A percentile compares a stretch with the other conserved stretches of the same genome.
Evolutionary conservation across 2,888 invertebrate species (phyloP).

Genomic region (Imbricaverruca yamaguchii): DNA sequence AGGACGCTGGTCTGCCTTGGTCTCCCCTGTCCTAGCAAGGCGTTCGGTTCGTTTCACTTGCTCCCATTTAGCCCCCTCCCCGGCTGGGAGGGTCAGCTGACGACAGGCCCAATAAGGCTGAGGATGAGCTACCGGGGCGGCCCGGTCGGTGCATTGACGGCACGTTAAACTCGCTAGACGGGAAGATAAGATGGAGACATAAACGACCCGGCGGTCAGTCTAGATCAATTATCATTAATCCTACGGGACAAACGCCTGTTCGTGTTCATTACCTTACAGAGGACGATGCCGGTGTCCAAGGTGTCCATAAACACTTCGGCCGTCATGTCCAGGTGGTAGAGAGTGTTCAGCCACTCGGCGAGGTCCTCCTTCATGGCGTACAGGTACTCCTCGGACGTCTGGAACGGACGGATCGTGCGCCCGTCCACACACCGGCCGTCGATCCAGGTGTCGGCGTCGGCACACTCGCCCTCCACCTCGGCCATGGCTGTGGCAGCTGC

Average conservation of each 20-base stretch:
- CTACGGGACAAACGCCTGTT: not conserved
- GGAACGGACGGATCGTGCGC: constrained; percentile 84
- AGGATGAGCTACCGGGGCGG: too few species aligned
- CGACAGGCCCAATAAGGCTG: too few species aligned
- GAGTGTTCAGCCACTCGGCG: constrained; percentile 88
- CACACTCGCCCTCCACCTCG: not conserved
- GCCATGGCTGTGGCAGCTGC: not conserved
- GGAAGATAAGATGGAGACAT: not conserved
- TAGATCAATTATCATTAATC: not conserved
- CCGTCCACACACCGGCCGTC: constrained; percentile 63
- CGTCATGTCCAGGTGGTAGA: constrained; percentile 77
- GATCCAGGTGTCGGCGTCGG: not conserved
- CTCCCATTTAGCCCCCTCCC: too few species aligned
- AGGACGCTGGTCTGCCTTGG: too few species aligned
- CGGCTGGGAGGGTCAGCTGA: too few species aligned
- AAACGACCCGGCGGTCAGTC: too few species aligned
- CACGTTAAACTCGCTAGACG: not conserved
- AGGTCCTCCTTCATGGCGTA: constrained; percentile 97
- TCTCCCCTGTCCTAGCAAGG: too few species aligned
- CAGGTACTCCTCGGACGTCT: constrained; percentile 90
- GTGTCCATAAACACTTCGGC: constrained; percentile 88
- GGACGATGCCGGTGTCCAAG: constrained; percentile 83
- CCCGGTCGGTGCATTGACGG: too few species aligned
- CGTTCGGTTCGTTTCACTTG: too few species aligned
- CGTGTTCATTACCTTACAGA: constrained; percentile 69